A percentile compares a stretch with the other conserved stretches of the same genome.
phyloP scores from a whole-genome alignment of 2,888 invertebrate genomes.

The Parthenolecanium corni region DNA sequence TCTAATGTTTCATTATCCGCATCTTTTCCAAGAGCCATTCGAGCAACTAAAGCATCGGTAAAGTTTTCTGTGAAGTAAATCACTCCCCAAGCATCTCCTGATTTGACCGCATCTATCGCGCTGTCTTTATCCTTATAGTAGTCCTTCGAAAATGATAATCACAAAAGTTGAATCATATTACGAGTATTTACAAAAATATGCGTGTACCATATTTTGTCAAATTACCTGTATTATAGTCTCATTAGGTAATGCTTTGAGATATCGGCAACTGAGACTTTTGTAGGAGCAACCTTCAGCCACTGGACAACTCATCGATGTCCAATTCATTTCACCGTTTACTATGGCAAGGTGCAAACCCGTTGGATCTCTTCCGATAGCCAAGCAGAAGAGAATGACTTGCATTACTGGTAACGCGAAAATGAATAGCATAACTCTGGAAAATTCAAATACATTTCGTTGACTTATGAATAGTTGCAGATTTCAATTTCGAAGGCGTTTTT shows the following conservation, averaged over 20 bases:
- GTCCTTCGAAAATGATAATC: constrained; percentile 36
- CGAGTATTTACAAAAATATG: neutral
- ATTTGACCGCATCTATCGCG: constrained; percentile 59
- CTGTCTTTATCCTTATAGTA: constrained; percentile 54
- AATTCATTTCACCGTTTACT: constrained; percentile 55
- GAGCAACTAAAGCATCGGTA: constrained; percentile 69
- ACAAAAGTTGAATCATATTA: neutral
- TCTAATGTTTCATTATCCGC: constrained; percentile 77
- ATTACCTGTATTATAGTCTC: constrained; percentile 54
- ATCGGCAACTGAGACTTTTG: constrained; percentile 63
- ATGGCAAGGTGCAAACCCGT: constrained; percentile 68
- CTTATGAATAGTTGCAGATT: too few species aligned
- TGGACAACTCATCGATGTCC: constrained; percentile 42
- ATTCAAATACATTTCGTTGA: too few species aligned
- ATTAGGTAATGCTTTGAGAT: constrained; percentile 61
- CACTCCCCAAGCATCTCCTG: constrained; percentile 78
- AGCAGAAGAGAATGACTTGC: constrained; percentile 85
- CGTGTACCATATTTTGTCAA: too few species aligned
- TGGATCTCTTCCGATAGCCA: constrained; percentile 82
- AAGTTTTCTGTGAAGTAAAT: constrained; percentile 82
- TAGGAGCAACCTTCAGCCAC: constrained; percentile 52
- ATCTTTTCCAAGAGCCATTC: constrained; percentile 66
- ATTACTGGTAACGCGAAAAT: constrained; percentile 87
- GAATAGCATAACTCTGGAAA: constrained; percentile 66
- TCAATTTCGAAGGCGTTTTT: too few species aligned